Evolutionary conservation across 2,797 vertebrate genomes (phyloP).

Genomic region (Paratrypauchen microcephalus): DNA sequence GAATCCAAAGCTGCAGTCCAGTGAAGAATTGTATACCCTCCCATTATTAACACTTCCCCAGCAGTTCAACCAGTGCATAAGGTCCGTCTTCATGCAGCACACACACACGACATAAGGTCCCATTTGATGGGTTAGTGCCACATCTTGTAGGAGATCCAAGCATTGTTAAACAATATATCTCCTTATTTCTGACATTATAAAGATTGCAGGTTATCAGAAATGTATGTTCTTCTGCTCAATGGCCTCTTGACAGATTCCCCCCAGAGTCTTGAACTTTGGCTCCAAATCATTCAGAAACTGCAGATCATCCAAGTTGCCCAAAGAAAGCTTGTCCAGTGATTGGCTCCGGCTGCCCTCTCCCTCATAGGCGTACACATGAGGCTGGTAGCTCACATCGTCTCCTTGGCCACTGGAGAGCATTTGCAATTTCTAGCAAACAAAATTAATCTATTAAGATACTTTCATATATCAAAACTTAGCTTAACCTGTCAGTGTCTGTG

Average conservation of each 20-base stretch:
- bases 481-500: not conserved
- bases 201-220: conserved; percentile 21
- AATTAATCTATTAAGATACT: not conserved
- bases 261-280: conserved; percentile 68
- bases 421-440: conserved; percentile 64
- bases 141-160: conserved; percentile 7
- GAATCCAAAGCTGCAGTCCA: not conserved
- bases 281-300: conserved; percentile 73
- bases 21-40: not conserved
- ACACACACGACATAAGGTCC: not conserved
- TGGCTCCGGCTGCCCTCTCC: conserved; percentile 52
- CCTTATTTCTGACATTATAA: not conserved
- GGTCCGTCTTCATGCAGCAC: conserved; percentile 14
- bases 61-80: conserved; percentile 5
- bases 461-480: not conserved
- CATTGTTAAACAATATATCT: not conserved
- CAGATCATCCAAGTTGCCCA: conserved; percentile 38
- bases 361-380: conserved; percentile 67
- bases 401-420: not conserved
- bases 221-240: conserved; percentile 31
- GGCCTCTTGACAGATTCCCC: conserved; percentile 39
- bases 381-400: conserved; percentile 11
- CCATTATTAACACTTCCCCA: conserved; percentile 13
- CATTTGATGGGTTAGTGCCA: not conserved
- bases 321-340: conserved; percentile 65